phyloP scores from a whole-genome alignment of 2,888 invertebrate genomes.

The Nebria salina region DNA sequence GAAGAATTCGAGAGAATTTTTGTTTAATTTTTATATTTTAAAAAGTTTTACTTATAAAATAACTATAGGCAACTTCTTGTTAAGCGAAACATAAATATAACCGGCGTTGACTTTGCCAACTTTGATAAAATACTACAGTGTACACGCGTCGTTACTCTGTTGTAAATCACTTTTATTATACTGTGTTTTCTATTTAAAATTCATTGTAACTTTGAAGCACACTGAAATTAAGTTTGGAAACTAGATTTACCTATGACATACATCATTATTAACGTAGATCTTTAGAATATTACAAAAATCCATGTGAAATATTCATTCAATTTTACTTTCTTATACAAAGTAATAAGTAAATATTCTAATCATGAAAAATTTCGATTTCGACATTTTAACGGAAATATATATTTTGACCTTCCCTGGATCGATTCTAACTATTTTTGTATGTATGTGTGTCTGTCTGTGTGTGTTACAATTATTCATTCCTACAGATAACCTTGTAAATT shows the following conservation, averaged over 20 bases:
- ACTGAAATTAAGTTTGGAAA: conserved; percentile 34
- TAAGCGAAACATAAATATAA: background rate
- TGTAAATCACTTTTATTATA: conserved; percentile 32
- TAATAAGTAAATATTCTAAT: no score
- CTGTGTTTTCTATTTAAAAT: conserved; percentile 32
- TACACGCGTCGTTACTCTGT: background rate
- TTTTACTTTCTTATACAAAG: no score
- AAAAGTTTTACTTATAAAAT: background rate
- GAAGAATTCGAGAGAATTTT: no score
- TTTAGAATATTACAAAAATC: background rate
- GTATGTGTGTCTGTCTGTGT: no score
- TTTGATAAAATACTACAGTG: background rate
- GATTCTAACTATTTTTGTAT: no score
- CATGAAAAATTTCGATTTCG: no score
- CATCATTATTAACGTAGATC: background rate
- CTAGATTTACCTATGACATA: conserved; percentile 27
- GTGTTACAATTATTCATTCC: no score
- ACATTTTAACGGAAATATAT: no score
- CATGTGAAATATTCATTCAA: background rate
- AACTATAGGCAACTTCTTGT: background rate
- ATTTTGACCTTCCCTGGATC: no score
- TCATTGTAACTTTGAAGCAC: conserved; percentile 38
- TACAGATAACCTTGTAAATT: no score
- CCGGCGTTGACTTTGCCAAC: background rate
- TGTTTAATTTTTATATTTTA: background rate